Percentiles rank a stretch among this genome's conserved stretches.
Evolutionary conservation across 2,888 invertebrate species (phyloP).

Genomic region (Oligia strigilis): DNA sequence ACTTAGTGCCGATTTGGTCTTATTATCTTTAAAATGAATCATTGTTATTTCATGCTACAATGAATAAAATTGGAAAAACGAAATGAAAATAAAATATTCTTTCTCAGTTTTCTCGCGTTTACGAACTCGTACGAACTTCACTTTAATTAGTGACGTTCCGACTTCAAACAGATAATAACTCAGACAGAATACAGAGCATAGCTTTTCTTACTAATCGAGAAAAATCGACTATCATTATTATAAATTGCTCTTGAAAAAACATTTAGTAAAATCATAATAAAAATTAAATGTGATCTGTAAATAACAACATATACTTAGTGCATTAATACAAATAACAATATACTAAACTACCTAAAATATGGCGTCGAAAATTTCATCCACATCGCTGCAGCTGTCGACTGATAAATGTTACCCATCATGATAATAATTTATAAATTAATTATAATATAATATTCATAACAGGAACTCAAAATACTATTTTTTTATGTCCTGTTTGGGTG

Average conservation of each 20-base stretch:
- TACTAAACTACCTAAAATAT: no score
- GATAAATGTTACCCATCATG: no score
- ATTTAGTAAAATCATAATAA: not conserved
- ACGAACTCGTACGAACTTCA: constrained; percentile 45
- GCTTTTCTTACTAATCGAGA: not conserved
- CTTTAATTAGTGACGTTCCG: constrained; percentile 20
- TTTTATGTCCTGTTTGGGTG: no score
- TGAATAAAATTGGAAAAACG: constrained; percentile 23
- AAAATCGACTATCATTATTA: constrained; percentile 1
- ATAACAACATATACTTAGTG: no score
- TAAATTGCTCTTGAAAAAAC: not conserved
- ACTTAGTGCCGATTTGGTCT: constrained; percentile 87
- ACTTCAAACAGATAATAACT: constrained; percentile 17
- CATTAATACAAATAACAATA: no score
- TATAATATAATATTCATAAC: no score
- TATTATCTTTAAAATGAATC: constrained; percentile 87
- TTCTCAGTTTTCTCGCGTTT: constrained; percentile 19
- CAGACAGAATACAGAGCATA: not conserved
- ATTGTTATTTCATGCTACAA: constrained; percentile 67
- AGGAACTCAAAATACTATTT: no score
- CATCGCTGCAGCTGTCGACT: no score
- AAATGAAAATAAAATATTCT: constrained; percentile 17
- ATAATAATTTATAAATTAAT: no score
- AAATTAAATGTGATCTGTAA: no score
- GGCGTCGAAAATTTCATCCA: no score